phyloP scores from a whole-genome alignment of 37 sponge, comb jelly and placozoan species.

The Chondrosia reniformis region DNA sequence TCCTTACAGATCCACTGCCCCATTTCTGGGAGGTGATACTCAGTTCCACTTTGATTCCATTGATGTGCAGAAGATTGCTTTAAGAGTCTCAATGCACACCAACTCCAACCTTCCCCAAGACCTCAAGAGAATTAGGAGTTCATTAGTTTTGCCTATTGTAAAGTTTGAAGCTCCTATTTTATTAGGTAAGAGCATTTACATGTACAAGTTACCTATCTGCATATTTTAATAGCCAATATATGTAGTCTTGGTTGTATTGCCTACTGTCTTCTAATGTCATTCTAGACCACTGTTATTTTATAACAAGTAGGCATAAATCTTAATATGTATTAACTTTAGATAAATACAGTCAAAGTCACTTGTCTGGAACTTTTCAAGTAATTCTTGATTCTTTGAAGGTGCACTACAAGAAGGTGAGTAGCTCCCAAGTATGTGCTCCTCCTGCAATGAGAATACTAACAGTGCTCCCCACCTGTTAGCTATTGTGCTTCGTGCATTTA shows the following conservation, averaged over 20 bases:
- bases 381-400: conserved; percentile 31
- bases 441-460: neutral
- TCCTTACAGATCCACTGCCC: neutral
- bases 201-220: too few relatives aligned
- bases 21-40: neutral
- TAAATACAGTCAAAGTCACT: conserved; percentile 21
- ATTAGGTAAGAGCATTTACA: conserved; percentile 26
- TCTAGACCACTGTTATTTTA: too few relatives aligned
- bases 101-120: conserved; percentile 71
- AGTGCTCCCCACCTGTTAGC: too few relatives aligned
- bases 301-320: too few relatives aligned
- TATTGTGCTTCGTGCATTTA: neutral
- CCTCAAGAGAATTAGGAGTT: conserved; percentile 48
- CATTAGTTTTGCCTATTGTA: conserved; percentile 57
- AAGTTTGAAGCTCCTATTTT: conserved; percentile 70
- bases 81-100: conserved; percentile 59
- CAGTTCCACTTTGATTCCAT: conserved; percentile 67
- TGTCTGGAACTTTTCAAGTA: conserved; percentile 30
- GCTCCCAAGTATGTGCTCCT: neutral
- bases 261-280: too few relatives aligned
- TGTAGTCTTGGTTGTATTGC: too few relatives aligned
- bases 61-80: conserved; percentile 19
- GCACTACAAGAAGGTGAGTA: conserved; percentile 60
- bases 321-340: too few relatives aligned
- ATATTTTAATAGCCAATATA: too few relatives aligned